A percentile compares a stretch with the other conserved stretches of the same genome.
Conservation (phyloP, 2,797 vertebrate genomes). For the Cyprinella venusta region DNA sequence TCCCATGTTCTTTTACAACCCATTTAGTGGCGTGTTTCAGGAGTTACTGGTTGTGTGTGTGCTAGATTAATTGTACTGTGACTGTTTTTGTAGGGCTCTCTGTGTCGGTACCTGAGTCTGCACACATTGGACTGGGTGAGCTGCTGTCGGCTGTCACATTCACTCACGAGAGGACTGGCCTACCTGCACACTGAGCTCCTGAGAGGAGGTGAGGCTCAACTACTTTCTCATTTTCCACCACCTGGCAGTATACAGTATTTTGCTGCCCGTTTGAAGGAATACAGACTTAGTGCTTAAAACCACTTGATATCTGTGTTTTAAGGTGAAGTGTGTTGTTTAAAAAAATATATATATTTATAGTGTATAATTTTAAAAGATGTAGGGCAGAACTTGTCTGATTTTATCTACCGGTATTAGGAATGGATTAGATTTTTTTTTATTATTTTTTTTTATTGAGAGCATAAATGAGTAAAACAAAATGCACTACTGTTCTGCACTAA, state of each 20-base stretch:
- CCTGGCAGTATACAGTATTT: background rate
- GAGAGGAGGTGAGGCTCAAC: constrained; percentile 83
- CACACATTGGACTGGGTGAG: constrained; percentile 90
- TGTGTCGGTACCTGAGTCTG: constrained; percentile 89
- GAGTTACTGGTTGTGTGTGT: constrained; percentile 1
- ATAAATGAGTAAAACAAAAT: background rate
- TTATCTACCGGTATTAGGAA: background rate
- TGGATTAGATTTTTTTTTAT: background rate
- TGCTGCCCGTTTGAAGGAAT: background rate
- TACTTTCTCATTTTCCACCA: background rate
- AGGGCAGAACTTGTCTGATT: background rate
- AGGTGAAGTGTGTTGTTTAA: background rate
- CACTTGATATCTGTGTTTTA: background rate
- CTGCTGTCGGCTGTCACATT: constrained; percentile 90
- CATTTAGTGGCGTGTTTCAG: background rate
- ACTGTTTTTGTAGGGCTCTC: constrained; percentile 80
- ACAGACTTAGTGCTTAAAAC: background rate
- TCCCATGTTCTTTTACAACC: background rate
- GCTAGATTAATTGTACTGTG: constrained; percentile 21
- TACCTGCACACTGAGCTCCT: constrained; percentile 93
- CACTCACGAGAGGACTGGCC: constrained; percentile 89
- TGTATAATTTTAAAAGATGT: background rate
- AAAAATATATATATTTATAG: too few relatives aligned
- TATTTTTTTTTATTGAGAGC: too few relatives aligned
- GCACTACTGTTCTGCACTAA: background rate